Base-by-base conservation (phyloP, 2,888 invertebrate species). In the Gibbula magus region DNA sequence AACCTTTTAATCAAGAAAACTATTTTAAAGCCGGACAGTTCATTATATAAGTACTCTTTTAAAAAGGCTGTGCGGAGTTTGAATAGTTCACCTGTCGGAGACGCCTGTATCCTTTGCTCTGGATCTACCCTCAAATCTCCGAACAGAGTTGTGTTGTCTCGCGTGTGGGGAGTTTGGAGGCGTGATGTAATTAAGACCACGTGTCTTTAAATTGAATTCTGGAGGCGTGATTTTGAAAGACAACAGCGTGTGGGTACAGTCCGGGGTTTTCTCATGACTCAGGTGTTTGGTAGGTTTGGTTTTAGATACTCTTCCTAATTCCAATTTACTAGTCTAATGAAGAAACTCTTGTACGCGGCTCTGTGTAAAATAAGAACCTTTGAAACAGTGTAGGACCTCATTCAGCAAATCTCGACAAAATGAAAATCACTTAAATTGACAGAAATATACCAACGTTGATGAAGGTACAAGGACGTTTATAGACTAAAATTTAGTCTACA, bases 161-260 rank as follows among this genome's bases (percentile, higher is more conserved):
- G 61, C 61, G 61, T 61, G 61, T 29, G 25, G 61, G 25, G 61
- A 25, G 61, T 13, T 61, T 61, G 16, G 25, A 16, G 4, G 61
- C 22, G 61, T 61, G 61, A 61, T 61, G 61, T 61, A 25, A 61
- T 61, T 61, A 61, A 25, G 16, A 56, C 18, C 61, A 61, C 61
- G 61, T 61, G 61, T 29, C 16, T 25, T 18, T 29, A 61, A 61
- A 61, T 61, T 61, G 61, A 29, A 61, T 61, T 61, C 29, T 7
- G 13, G 29, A 25, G 61, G 7, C 61, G 61, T 61, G 61, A 61
- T 61, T 61, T 61, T 61, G 61, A 61, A 61, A 61, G 61, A 61
- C 25, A 61, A 61, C 61, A 61, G 61, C 7, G 22, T 25, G 29
- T 13, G 61, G 29, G 61, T 25, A 61, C 29, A 29, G 61, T 2